Evolutionary conservation across 2,797 vertebrate species (phyloP).

Genomic region (Sciurus vulgaris): DNA sequence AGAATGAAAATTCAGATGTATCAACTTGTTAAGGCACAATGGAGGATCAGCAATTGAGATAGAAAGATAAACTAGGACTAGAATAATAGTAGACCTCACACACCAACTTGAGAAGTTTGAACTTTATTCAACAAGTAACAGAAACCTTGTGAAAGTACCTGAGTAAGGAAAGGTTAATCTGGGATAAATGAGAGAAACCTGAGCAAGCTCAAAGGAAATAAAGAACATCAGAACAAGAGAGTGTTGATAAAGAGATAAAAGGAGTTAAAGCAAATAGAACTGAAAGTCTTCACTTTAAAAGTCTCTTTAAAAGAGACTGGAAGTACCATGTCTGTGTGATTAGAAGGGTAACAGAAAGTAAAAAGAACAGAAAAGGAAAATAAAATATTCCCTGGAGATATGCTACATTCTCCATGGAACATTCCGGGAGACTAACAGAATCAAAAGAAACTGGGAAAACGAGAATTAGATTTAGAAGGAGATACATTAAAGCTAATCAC

Average conservation of each 20-base stretch:
- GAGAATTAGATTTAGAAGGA: neutral
- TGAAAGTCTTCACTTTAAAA: neutral
- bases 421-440: neutral
- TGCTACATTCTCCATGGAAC: neutral
- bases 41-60: neutral
- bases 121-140: neutral
- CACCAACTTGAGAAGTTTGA: neutral
- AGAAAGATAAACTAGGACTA: neutral
- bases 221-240: neutral
- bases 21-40: neutral
- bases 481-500: neutral
- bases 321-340: neutral
- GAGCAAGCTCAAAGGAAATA: conserved; percentile 16
- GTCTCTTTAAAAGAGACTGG: neutral
- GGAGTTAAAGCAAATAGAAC: neutral
- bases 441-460: neutral
- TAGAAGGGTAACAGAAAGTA: neutral
- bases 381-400: neutral
- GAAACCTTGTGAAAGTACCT: conserved; percentile 44
- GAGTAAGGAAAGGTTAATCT: neutral
- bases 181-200: neutral
- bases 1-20: neutral
- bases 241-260: neutral
- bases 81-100: neutral
- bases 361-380: neutral